Base-by-base conservation (phyloP, 2,113 vertebrate genomes). In the Circaetus cinerascens region DNA sequence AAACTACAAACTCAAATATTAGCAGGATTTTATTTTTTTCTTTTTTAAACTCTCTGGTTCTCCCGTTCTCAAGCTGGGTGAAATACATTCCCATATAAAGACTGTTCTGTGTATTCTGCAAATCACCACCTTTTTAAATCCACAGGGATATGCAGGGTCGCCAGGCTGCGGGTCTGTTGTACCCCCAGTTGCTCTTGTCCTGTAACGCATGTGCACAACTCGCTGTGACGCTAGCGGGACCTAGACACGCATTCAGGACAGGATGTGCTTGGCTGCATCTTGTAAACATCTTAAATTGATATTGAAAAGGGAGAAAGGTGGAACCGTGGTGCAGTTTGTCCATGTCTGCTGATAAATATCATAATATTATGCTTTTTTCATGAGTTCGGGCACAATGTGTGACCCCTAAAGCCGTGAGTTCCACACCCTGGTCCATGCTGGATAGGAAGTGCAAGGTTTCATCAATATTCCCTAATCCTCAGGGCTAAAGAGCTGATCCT, bases 201-300 rank as follows among this genome's bases (percentile, higher is more conserved):
- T 3, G 2, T 38, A 48, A 29, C 8, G 3, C 17, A 4, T 4
- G 21, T 16, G 32, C 22, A 19, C 34, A 40, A 7, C 30, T 77
- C 1, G 0, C 32, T 55, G 51, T 74, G 67, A 34, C 15, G 3
- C 43, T 11, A 8, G 59, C 53, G 51, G 36, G 51, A 85, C 56
- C 21, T 5, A n/a, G 32, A 20, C 11, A 11, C 0, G 0, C 16
- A 3, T 46, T 55, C 36, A 67, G 74, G 45, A 34, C 19, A 53
- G 29, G 51, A 10, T 50, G 27, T 46, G 36, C 57, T 72, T 34
- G 48, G 34, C 59, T 51, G 51, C 21, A 4, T 63, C 71, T 56
- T 72, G 34, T 59, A 34, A 85, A 66, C 26, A 11, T 40, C 20
- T 66, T 32, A 21, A 56, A 73, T 29, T 27, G 29, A 30, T 67